Conservation (phyloP, 2,113 vertebrate species). For the Lampris incognitus region DNA sequence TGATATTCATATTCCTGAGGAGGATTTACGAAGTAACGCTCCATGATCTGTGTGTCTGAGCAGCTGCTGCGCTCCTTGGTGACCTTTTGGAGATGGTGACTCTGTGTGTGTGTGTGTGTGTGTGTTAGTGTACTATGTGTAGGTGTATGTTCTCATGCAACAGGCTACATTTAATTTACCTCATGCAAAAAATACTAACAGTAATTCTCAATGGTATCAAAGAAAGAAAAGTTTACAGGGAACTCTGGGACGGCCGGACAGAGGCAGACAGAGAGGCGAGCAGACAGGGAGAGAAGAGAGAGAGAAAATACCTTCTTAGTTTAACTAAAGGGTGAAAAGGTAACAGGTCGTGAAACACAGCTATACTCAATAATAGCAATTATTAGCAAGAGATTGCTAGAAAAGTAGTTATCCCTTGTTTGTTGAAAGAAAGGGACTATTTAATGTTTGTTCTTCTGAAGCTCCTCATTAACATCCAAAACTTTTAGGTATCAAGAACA, state of each 20-base stretch:
- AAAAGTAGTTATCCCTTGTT: no score
- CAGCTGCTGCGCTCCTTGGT: not conserved
- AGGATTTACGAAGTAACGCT: no score
- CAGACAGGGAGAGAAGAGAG: constrained; percentile 50
- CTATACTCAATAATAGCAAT: not conserved
- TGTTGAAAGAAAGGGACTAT: no score
- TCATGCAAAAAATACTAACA: constrained; percentile 84
- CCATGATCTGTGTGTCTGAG: not conserved
- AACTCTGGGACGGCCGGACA: constrained; percentile 81
- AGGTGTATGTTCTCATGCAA: constrained; percentile 32
- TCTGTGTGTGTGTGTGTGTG: not conserved
- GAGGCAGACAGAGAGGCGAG: constrained; percentile 37
- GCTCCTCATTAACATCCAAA: not conserved
- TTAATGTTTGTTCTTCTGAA: not conserved
- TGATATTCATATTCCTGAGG: no score
- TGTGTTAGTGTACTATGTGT: not conserved
- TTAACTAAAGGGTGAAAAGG: constrained; percentile 57
- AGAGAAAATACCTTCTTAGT: constrained; percentile 71
- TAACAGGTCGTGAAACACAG: constrained; percentile 23
- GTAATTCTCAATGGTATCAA: constrained; percentile 92
- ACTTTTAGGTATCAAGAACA: not conserved
- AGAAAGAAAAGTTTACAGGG: constrained; percentile 88
- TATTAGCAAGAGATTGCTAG: not conserved
- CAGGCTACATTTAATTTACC: constrained; percentile 61
- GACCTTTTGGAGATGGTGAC: not conserved